Evolutionary conservation across 2,113 vertebrate species (phyloP).

Genomic region (Phylloscopus trochilus): DNA sequence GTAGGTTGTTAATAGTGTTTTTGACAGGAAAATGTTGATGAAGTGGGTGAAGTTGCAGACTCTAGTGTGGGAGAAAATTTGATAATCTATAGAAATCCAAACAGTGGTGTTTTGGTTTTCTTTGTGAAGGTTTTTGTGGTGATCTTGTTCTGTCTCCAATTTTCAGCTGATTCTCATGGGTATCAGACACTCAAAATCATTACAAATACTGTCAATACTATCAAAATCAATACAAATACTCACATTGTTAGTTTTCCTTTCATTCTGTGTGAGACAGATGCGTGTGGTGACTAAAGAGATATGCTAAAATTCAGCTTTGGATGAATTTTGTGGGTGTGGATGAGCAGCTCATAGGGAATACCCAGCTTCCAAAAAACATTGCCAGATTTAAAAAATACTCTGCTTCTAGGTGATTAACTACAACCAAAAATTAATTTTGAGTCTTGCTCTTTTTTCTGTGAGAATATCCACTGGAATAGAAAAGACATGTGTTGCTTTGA

Average conservation of each 20-base stretch:
- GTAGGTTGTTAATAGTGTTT: background rate
- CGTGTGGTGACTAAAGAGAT: background rate
- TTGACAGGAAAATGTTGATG: background rate
- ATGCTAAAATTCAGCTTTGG: background rate
- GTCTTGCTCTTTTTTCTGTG: background rate
- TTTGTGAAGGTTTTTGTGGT: background rate
- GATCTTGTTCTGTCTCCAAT: background rate
- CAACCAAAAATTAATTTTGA: background rate
- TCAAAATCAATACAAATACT: accelerated
- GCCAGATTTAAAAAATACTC: background rate
- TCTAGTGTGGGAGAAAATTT: background rate
- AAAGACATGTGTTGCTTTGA: background rate
- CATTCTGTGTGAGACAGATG: background rate
- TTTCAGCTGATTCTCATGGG: background rate
- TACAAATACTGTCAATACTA: background rate
- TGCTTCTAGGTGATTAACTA: background rate
- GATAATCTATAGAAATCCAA: background rate
- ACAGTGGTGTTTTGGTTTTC: background rate
- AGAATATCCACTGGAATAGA: background rate
- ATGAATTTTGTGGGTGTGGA: background rate
- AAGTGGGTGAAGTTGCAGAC: background rate
- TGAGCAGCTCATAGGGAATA: background rate
- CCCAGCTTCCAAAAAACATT: background rate
- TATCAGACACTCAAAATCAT: accelerated
- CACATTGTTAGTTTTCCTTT: background rate